Evolutionary conservation across 2,888 invertebrate genomes (phyloP).

Genomic region (Melanchra persicariae): DNA sequence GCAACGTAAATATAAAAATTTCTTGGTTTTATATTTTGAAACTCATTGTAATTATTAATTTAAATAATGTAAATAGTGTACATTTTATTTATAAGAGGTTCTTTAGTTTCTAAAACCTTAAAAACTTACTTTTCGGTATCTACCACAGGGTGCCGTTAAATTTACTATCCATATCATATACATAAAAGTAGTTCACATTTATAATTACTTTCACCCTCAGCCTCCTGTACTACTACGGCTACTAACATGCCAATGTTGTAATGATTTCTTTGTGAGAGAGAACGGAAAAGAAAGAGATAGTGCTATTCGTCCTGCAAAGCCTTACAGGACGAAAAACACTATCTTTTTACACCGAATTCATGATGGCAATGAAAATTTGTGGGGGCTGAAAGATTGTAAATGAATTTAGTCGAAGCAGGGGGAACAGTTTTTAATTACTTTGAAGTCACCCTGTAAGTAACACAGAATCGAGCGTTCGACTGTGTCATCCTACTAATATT

Average conservation of each 20-base stretch:
- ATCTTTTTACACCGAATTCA: neutral
- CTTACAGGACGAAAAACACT: no score
- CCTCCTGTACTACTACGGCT: no score
- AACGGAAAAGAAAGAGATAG: no score
- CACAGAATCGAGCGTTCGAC: neutral
- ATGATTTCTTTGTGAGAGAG: neutral
- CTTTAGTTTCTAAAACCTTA: neutral
- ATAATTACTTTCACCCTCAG: neutral
- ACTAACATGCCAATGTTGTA: neutral
- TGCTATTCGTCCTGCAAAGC: no score
- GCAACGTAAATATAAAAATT: neutral
- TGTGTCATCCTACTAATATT: neutral
- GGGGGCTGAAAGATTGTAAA: neutral
- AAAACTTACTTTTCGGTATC: neutral
- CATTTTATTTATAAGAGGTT: slow-evolving; percentile 6
- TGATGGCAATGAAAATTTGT: neutral
- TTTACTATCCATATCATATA: neutral
- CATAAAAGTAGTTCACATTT: neutral
- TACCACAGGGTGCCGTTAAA: neutral
- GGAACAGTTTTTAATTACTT: neutral
- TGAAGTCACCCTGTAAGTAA: neutral
- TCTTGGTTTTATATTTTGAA: slow-evolving; percentile 1
- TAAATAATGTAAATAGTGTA: slow-evolving; percentile 47
- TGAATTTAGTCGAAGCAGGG: neutral
- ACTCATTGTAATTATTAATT: slow-evolving; percentile 10